A percentile compares a stretch with the other conserved stretches of the same genome.
These are phyloP conservation scores for Apostichopus japonicus DNA, from an alignment of 35 echinoderm and acorn worm species.

Conservation along the genomic window DNA sequence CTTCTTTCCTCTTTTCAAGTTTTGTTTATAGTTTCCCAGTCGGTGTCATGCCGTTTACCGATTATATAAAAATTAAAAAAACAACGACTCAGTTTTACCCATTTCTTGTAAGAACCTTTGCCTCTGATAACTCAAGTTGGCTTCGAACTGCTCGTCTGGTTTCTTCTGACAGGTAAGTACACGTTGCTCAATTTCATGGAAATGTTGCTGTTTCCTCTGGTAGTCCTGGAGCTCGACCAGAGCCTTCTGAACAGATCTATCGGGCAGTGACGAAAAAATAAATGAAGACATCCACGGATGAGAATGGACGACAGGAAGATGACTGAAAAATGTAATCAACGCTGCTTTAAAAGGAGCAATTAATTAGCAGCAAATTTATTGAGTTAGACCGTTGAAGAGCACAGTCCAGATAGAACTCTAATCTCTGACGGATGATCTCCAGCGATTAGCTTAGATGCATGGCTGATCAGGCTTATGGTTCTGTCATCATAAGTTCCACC, in stretches of 20 bases:
- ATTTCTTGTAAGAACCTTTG: conserved; percentile 73
- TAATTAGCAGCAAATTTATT: too few relatives aligned
- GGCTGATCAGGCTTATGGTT: too few relatives aligned
- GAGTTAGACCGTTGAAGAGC: too few relatives aligned
- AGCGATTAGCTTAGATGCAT: too few relatives aligned
- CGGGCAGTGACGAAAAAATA: background rate
- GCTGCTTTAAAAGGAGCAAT: background rate
- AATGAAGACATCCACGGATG: background rate
- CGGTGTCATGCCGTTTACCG: too few relatives aligned
- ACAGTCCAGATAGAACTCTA: too few relatives aligned
- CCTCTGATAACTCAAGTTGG: conserved; percentile 82
- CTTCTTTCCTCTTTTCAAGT: too few relatives aligned
- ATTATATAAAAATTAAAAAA: too few relatives aligned
- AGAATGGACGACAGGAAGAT: background rate
- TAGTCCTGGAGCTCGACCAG: conserved; percentile 91
- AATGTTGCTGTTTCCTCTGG: conserved; percentile 87
- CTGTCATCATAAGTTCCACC: too few relatives aligned
- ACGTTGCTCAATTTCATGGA: conserved; percentile 73
- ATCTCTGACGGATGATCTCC: too few relatives aligned
- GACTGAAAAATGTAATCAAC: background rate
- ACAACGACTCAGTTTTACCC: conserved; percentile 41
- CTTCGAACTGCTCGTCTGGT: conserved; percentile 88
- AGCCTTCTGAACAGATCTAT: conserved; percentile 84
- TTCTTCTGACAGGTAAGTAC: conserved; percentile 57
- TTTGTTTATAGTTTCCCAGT: too few relatives aligned